These are phyloP conservation scores for Caenorhabditis sp. DNA, from an alignment of 2,888 invertebrate species.

Conservation along the genomic window DNA sequence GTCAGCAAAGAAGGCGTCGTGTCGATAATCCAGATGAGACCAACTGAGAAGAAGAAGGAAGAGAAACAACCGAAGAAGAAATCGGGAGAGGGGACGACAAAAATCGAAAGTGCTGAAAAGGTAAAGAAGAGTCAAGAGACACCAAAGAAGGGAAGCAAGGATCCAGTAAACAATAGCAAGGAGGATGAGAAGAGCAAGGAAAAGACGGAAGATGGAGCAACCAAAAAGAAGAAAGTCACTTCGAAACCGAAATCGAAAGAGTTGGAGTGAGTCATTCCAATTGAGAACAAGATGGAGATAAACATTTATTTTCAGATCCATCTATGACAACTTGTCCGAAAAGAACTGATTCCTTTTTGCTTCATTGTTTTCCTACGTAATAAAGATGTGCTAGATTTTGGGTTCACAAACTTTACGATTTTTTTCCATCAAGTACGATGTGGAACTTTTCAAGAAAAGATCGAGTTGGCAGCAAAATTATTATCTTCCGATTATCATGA, in stretches of 20 bases:
- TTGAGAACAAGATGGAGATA: not conserved
- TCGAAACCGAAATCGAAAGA: constrained; percentile 19
- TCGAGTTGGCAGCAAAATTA: no score
- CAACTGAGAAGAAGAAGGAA: constrained; percentile 9
- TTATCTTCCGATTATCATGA: no score
- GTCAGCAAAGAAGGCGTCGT: constrained; percentile 3
- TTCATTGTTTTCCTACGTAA: not conserved
- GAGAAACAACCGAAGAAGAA: constrained; percentile 17
- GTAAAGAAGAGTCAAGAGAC: constrained; percentile 3
- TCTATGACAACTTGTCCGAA: constrained; percentile 40
- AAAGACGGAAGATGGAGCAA: not conserved
- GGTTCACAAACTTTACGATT: not conserved
- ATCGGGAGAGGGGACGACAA: constrained; percentile 13
- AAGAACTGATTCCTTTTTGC: not conserved
- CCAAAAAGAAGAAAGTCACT: constrained; percentile 9
- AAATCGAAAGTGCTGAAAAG: constrained; percentile 1
- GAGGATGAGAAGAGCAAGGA: constrained; percentile 5
- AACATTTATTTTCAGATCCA: constrained; percentile 20
- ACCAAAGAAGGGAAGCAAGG: constrained; percentile 6
- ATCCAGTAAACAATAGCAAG: not conserved
- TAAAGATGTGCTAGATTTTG: not conserved
- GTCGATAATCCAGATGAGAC: constrained; percentile 31
- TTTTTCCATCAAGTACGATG: no score
- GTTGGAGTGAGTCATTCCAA: constrained; percentile 5
- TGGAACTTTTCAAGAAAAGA: no score